Percentiles rank a stretch among this genome's conserved stretches.
Evolutionary conservation across 2,113 vertebrate genomes (phyloP).

Genomic region (Laterallus jamaicensis): DNA sequence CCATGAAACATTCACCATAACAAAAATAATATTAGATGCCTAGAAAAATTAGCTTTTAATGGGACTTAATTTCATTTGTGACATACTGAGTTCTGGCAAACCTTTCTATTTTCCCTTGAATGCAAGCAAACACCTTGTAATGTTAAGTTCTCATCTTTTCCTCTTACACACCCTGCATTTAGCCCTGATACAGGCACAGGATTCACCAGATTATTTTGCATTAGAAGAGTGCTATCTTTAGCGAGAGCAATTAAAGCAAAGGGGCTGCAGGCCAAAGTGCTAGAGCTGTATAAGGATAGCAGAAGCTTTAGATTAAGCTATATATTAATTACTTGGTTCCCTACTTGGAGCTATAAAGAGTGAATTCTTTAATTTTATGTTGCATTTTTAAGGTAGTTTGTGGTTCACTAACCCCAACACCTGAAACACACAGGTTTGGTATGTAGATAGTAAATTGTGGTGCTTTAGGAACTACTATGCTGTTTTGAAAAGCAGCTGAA

Average conservation of each 20-base stretch:
- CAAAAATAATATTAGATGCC: background rate
- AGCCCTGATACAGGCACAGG: background rate
- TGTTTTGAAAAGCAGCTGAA: background rate
- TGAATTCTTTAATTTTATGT: constrained; percentile 36
- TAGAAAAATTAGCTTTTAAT: background rate
- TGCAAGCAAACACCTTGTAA: background rate
- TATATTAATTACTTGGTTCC: constrained; percentile 55
- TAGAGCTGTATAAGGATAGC: background rate
- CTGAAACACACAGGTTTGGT: background rate
- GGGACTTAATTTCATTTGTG: background rate
- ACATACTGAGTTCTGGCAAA: background rate
- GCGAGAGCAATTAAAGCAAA: constrained; percentile 67
- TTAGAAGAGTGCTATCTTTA: constrained; percentile 64
- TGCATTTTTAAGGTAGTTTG: constrained; percentile 51
- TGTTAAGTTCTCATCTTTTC: background rate
- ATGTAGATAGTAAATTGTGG: background rate
- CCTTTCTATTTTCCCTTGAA: background rate
- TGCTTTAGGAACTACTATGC: background rate
- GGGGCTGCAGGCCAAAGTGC: constrained; percentile 68
- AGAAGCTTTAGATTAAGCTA: constrained; percentile 58
- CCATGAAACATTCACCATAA: background rate
- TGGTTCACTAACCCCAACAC: background rate
- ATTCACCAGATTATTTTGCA: constrained; percentile 61
- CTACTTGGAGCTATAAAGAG: constrained; percentile 38
- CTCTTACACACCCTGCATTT: background rate